Evolutionary conservation across 2,888 invertebrate species (phyloP).

Genomic region (Flabesymbios commensalis): DNA sequence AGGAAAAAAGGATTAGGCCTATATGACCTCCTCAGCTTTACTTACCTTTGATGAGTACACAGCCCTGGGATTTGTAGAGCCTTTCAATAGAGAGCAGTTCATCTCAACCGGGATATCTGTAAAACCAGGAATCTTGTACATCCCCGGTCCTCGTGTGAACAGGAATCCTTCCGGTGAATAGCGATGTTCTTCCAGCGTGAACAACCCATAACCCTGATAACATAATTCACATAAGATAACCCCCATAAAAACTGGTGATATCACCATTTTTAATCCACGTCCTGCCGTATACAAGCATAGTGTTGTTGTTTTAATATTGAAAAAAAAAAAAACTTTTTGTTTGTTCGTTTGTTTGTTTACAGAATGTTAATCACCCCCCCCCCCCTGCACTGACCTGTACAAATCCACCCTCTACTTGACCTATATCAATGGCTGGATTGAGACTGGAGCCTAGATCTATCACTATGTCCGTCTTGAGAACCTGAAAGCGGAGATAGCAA

Average conservation of each 20-base stretch:
- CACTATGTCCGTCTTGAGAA: slow-evolving; percentile 87
- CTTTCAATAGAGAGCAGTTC: slow-evolving; percentile 30
- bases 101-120: slow-evolving; percentile 20
- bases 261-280: neutral
- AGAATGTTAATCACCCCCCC: neutral
- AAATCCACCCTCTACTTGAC: slow-evolving; percentile 94
- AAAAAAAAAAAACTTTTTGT: too few relatives aligned
- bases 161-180: slow-evolving; percentile 82
- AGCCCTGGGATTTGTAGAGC: slow-evolving; percentile 4
- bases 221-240: too few relatives aligned
- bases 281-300: neutral
- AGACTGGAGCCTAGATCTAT: slow-evolving; percentile 96
- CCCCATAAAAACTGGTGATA: neutral
- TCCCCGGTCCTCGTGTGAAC: neutral
- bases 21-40: too few relatives aligned
- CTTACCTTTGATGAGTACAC: slow-evolving; percentile 32
- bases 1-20: too few relatives aligned
- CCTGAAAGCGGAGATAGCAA: slow-evolving; percentile 60
- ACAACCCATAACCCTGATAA: slow-evolving; percentile 85
- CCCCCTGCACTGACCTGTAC: slow-evolving; percentile 67
- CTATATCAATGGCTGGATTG: slow-evolving; percentile 95
- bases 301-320: neutral
- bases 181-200: slow-evolving; percentile 85
- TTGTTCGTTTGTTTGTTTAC: neutral
- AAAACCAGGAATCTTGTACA: slow-evolving; percentile 10